A percentile compares a stretch with the other conserved stretches of the same genome.
Conservation (phyloP, 2,888 invertebrate species). For the Cactoblastis cactorum region DNA sequence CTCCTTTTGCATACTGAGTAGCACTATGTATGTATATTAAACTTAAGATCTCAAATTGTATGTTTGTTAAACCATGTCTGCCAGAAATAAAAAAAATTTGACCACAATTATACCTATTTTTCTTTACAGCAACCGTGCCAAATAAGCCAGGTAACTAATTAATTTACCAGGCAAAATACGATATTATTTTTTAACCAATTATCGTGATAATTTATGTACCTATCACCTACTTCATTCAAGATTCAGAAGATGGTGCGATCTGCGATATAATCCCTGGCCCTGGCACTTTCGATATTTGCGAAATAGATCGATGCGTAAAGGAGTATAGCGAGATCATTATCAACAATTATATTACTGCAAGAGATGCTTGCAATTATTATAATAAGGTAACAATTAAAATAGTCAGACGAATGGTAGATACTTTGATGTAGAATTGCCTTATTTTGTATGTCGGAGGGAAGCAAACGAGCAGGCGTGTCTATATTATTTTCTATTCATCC, state of each 20-base stretch:
- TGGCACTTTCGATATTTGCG: slow-evolving; percentile 44
- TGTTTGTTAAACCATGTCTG: too few relatives aligned
- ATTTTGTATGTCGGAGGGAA: too few relatives aligned
- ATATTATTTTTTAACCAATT: not conserved
- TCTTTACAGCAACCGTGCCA: not conserved
- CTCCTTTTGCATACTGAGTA: too few relatives aligned
- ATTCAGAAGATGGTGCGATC: not conserved
- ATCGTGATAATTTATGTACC: too few relatives aligned
- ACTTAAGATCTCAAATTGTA: not conserved
- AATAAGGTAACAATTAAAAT: slow-evolving; percentile 39
- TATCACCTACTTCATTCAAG: not conserved
- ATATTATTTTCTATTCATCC: too few relatives aligned
- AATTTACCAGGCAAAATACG: too few relatives aligned
- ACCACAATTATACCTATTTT: too few relatives aligned
- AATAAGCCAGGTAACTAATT: not conserved
- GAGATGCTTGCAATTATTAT: slow-evolving; percentile 47
- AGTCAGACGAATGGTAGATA: too few relatives aligned
- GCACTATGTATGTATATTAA: too few relatives aligned
- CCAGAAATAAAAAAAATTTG: too few relatives aligned
- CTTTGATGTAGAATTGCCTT: too few relatives aligned
- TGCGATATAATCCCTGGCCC: slow-evolving; percentile 35
- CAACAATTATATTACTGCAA: slow-evolving; percentile 47
- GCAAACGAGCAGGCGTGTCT: too few relatives aligned
- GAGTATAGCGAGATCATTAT: slow-evolving; percentile 37
- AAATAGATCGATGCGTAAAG: slow-evolving; percentile 47